Conservation (phyloP, 30 jellyfish, hydroid and myxozoan species). For the Turritopsis rubra region DNA sequence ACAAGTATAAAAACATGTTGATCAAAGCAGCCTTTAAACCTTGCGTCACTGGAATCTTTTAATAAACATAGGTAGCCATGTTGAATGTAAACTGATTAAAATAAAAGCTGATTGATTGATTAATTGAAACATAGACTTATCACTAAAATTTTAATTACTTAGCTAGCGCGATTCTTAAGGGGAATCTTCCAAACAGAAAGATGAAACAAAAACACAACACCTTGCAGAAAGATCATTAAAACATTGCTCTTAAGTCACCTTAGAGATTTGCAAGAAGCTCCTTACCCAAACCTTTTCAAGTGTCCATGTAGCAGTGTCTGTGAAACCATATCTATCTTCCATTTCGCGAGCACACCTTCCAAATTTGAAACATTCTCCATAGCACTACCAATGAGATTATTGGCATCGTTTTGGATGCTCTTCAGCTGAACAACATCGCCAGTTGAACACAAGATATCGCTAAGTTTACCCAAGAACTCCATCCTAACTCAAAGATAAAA, state of each 20-base stretch:
- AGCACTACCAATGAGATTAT: background rate
- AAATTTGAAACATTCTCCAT: background rate
- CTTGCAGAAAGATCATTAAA: no score
- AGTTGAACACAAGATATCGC: background rate
- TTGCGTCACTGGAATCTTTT: no score
- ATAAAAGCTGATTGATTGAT: background rate
- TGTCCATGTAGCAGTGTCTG: background rate
- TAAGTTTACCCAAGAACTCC: background rate
- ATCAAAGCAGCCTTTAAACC: no score
- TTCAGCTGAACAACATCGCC: background rate
- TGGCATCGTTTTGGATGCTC: background rate
- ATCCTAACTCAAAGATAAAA: background rate
- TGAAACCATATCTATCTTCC: background rate
- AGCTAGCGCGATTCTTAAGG: background rate
- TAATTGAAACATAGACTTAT: background rate
- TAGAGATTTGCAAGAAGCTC: background rate
- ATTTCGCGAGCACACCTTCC: background rate
- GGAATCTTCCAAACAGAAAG: background rate
- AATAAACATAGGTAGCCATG: background rate
- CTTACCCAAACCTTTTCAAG: background rate
- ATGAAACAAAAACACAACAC: background rate
- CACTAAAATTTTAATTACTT: no score
- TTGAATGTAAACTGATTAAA: background rate
- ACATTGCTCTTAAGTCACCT: background rate
- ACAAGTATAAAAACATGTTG: background rate